Evolutionary conservation across 2,797 vertebrate genomes (phyloP), one percentile per base, ranked within the genome.

Genomic region (Darevskia mixta): DNA sequence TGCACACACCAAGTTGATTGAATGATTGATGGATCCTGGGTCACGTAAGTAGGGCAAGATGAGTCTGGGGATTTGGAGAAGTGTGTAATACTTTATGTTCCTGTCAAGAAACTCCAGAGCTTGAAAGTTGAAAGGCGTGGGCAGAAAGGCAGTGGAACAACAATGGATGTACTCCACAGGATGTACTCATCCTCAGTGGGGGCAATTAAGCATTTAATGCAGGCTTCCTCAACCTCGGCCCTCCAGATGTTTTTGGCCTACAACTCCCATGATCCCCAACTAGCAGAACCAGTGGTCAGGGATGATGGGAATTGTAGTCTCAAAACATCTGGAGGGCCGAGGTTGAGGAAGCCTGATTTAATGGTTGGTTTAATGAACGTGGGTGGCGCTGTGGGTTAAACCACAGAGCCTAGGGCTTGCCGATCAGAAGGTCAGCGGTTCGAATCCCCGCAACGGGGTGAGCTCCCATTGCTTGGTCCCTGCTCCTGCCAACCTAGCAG

Each of bases 41-140:
- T 29, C 86, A 82, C 91, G 18, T 29, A 91, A 89, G 27, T 2
- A 87, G n/a, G 85, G 1, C 11, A 45, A 79, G 79, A 1, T 43
- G 72, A 90, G 81, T 90, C 67, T 67, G 18, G 32, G 88, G 90
- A 86, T 89, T 10, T 82, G 8, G 82, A n/a, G 55, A 91, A 88
- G 11, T 79, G 1, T 67, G 88, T 86, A 83, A 83, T 78, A 38
- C 0, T 92, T 89, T 85, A 90, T 88, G 86, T 91, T 92, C 23
- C 66, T 58, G 11, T 81, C 38, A 93, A 90, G 72, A 67, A 89
- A 84, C 79, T 86, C 18, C 84, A 86, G 85, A 92, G 85, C 8
- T 43, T 6, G 9, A 91, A 86, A 89, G 82, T 2, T 73, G 4
- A 69, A 32, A 8, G 82, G 43, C 29, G 8, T 85, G 66, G 66